These are phyloP conservation scores for Anthoscopus minutus DNA, from an alignment of 2,113 vertebrate genomes.

Conservation along the genomic window DNA sequence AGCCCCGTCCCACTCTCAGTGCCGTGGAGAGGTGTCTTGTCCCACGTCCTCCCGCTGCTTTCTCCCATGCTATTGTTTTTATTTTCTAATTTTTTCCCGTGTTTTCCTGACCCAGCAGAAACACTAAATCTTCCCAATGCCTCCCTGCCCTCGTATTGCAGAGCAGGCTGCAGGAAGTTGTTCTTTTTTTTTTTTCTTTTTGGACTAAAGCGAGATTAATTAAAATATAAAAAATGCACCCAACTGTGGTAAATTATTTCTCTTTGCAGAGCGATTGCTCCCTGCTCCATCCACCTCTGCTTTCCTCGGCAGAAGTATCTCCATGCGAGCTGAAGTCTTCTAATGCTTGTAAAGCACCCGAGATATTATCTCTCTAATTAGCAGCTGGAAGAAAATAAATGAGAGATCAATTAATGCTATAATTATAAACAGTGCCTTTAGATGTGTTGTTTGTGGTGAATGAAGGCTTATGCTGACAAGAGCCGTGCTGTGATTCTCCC, in stretches of 20 bases:
- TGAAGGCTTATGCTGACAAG: not conserved
- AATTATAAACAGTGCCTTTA: conserved; percentile 70
- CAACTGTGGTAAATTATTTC: conserved; percentile 30
- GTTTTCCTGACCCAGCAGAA: conserved; percentile 3
- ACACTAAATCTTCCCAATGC: conserved; percentile 28
- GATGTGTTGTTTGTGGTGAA: conserved; percentile 57
- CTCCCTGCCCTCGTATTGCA: not conserved
- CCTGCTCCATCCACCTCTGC: not conserved
- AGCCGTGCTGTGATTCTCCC: not conserved
- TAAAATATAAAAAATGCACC: conserved; percentile 44
- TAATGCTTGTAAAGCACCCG: conserved; percentile 54
- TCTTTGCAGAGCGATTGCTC: not conserved
- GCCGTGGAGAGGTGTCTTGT: not conserved
- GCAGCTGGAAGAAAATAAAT: conserved; percentile 53
- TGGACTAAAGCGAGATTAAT: not conserved
- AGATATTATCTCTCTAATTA: conserved; percentile 71
- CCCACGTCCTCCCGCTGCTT: not conserved
- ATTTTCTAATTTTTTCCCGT: conserved; percentile 6
- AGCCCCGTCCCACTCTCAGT: not conserved
- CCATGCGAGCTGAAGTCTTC: conserved; percentile 30
- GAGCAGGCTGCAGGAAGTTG: not conserved
- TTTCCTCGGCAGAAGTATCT: conserved; percentile 37
- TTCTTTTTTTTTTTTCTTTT: not conserved
- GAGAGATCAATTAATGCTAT: conserved; percentile 71
- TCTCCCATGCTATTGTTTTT: not conserved